Percentiles rank a stretch among this genome's conserved stretches.
phyloP scores from a whole-genome alignment of 2,797 vertebrate genomes.

The Falco peregrinus region DNA sequence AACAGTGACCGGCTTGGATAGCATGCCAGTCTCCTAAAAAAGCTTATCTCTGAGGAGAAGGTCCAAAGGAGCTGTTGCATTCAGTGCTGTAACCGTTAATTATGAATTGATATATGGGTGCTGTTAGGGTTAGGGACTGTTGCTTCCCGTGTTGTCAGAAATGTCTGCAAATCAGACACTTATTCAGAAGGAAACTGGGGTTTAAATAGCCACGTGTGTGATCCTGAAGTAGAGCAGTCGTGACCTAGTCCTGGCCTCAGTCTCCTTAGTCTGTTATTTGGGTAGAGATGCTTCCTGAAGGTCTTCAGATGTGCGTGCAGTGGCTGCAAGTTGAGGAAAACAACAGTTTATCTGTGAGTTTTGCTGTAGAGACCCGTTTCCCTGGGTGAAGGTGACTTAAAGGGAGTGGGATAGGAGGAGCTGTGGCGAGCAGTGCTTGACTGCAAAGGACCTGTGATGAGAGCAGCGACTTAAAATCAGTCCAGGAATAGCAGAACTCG shows the following conservation, averaged over 20 bases:
- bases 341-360: background rate
- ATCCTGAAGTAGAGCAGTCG: background rate
- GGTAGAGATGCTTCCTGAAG: background rate
- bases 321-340: background rate
- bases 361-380: background rate
- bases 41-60: background rate
- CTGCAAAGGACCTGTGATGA: background rate
- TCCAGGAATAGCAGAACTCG: background rate
- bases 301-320: rapidly evolving
- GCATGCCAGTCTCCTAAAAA: background rate
- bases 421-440: background rate
- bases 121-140: background rate
- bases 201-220: background rate
- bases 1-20: background rate
- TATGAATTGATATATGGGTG: too few species aligned
- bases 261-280: background rate
- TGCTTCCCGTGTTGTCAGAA: background rate
- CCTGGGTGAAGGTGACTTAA: too few species aligned
- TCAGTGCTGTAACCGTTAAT: rapidly evolving
- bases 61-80: background rate
- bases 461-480: background rate
- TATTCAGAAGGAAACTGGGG: background rate
- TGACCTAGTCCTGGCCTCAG: background rate
- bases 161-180: background rate
- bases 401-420: background rate